These are phyloP conservation scores for Hedychridium roseum DNA, from an alignment of 2,888 invertebrate species.

Conservation along the genomic window DNA sequence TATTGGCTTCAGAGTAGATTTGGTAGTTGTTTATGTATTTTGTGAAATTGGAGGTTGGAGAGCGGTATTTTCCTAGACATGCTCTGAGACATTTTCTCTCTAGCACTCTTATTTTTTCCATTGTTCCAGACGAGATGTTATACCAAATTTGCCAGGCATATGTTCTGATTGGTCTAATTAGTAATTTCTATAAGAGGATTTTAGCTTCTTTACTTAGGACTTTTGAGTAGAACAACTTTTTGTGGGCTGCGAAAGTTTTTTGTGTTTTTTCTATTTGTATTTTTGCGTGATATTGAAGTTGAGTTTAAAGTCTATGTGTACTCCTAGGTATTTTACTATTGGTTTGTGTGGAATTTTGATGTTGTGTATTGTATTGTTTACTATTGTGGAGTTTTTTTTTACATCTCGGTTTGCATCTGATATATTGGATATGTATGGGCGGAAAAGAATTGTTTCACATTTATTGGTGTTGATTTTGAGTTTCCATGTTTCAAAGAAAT, in stretches of 20 bases:
- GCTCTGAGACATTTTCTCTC: slow-evolving; percentile 20
- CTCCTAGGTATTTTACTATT: slow-evolving; percentile 22
- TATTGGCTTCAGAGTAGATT: slow-evolving; percentile 18
- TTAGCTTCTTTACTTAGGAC: slow-evolving; percentile 17
- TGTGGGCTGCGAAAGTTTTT: slow-evolving; percentile 18
- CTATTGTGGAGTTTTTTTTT: background rate
- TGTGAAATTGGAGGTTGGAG: background rate
- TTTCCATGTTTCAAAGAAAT: slow-evolving; percentile 12
- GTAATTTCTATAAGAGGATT: slow-evolving; percentile 23
- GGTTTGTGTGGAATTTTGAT: slow-evolving; percentile 12
- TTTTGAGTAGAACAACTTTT: slow-evolving; percentile 22
- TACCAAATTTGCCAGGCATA: slow-evolving; percentile 24
- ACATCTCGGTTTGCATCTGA: slow-evolving; percentile 3
- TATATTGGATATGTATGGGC: slow-evolving; percentile 3
- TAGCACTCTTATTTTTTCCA: slow-evolving; percentile 19
- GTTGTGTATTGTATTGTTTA: too few relatives aligned
- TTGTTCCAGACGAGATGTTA: slow-evolving; percentile 8
- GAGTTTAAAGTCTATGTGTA: slow-evolving; percentile 17
- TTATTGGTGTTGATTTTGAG: slow-evolving; percentile 13
- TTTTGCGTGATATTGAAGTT: slow-evolving; percentile 8
- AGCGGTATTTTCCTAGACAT: slow-evolving; percentile 9
- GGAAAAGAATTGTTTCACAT: slow-evolving; percentile 15
- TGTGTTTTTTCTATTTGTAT: slow-evolving; percentile 22
- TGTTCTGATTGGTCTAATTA: slow-evolving; percentile 28
- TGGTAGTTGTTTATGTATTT: slow-evolving; percentile 10